Base-by-base conservation (phyloP, 2,888 invertebrate genomes). In the Ophion ventricosus region DNA sequence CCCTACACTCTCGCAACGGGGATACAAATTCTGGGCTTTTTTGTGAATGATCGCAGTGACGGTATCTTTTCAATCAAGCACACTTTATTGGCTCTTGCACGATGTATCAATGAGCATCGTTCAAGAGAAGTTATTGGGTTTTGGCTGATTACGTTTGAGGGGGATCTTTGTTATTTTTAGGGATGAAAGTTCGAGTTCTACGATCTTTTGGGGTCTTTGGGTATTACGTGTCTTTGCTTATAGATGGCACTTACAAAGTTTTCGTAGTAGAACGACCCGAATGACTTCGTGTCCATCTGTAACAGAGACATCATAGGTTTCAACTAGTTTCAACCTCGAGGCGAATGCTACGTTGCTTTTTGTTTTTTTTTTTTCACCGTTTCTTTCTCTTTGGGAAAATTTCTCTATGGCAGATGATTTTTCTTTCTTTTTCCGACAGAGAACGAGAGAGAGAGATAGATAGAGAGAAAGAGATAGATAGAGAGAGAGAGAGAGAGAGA, bases 271-370 rank as follows among this genome's bases (percentile, higher is more conserved):
- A 97, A 97, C 94, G 97, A 97, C 95, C 97, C 97, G 96, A 97
- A 97, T 95, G 97, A 97, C 96, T 98, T 98, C 96, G 97, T 97
- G 96, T 98, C 97, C 97, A 98, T 97, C 97, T 98, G 97, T 95
- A 97, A 97, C 93, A 94, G 92, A 93, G 92, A 93, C 90, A 93
- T 90, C 90, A 92, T 91, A 87, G 91, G 91, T 92, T 92, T 93
- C 92, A 93, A 93, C 91, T 91, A 89, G 87, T 92, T 91, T 91
- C 89, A 87, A 91, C 91, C 90, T 90, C 59, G 78, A 87, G 88
- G 85, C 80, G 86, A 85, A 79, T 75, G 56, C 70, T 20, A 81
- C 64, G 64, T 66, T 66, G 64, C n/a, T 72, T 66, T 72, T 78
- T 61, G 72, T 43, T 20, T 23, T 70, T 49, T 74, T 63, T 76